Evolutionary conservation across 1,140 invertebrate genomes (phyloP), one percentile per base, ranked within the genome.

Genomic region (Camponotus pennsylvanicus): DNA sequence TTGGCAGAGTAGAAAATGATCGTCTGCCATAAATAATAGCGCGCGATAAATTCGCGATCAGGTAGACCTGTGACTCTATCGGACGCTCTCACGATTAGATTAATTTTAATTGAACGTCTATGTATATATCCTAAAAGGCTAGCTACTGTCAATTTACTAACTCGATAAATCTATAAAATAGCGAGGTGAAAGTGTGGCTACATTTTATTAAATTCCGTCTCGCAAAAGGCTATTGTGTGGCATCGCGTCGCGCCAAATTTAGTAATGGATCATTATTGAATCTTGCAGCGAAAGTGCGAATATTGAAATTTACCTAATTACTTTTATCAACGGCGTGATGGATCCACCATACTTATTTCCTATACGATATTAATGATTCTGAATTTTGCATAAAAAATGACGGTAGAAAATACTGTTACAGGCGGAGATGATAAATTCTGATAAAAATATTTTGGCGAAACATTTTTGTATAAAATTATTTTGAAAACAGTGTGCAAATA

Each of bases 111-210:
- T 70, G 70, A 76, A 87, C 89, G 52, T 34, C 61, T 71, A 63
- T 64, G 59, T 85, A 66, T 52, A 52, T 78, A 75, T 71, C 42
- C 85, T 83, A 55, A 78, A 89, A 83, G 71, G 85, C 15, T n/a
- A 42, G 59, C 66, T 57, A 9, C 59, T 45, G 57, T 34, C 66
- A 86, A 89, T 89, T 86, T 78, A 64, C 61, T 89, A 84, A 89
- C 86, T 83, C 88, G 52, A 86, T 89, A 73, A 80, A 78, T 69
- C 71, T 83, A 84, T 86, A 89, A 89, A 89, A 89, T 89, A 87
- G 77, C 59, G 34, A 15, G 77, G 88, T 32, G 77, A 32, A 73
- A 66, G 63, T 85, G 75, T 61, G 88, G 77, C 66, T 75, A 73
- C 78, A 66, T 89, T 90, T 87, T 69, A 90, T 90, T 85, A 42